A percentile compares a stretch with the other conserved stretches of the same genome.
phyloP scores from a whole-genome alignment of 37 sponge, comb jelly and placozoan species.

The Crambe crambe region DNA sequence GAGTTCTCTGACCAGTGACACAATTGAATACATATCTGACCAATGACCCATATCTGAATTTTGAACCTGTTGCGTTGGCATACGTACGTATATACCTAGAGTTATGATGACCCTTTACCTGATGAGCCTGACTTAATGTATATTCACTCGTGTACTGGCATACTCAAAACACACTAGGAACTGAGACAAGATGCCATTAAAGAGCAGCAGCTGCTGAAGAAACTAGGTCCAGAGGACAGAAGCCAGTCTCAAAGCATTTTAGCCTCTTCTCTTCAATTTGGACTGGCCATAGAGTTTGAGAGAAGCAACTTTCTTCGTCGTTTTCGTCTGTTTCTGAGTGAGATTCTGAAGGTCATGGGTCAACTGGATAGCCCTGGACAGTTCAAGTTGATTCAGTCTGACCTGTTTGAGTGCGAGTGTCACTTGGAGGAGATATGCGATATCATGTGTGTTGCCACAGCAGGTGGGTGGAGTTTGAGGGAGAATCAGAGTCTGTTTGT shows the following conservation, averaged over 20 bases:
- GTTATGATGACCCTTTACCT: too few relatives aligned
- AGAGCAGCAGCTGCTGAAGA: constrained; percentile 71
- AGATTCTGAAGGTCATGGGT: constrained; percentile 56
- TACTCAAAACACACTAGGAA: too few relatives aligned
- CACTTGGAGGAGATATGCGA: constrained; percentile 64
- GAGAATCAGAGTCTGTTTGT: too few relatives aligned
- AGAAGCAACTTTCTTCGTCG: constrained; percentile 26
- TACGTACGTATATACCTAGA: too few relatives aligned
- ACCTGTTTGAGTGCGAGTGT: constrained; percentile 78
- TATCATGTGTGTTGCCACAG: constrained; percentile 64
- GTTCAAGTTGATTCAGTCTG: constrained; percentile 54
- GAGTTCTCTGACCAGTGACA: too few relatives aligned
- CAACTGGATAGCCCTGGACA: constrained; percentile 31
- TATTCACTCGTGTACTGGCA: too few relatives aligned
- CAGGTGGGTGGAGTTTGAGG: constrained; percentile 29
- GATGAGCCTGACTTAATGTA: too few relatives aligned
- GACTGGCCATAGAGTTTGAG: constrained; percentile 75
- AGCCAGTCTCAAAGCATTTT: constrained; percentile 39
- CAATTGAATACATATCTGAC: too few relatives aligned
- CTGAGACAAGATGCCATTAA: constrained; percentile 59
- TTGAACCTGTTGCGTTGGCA: too few relatives aligned
- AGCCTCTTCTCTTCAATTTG: constrained; percentile 34
- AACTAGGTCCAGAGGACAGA: constrained; percentile 44
- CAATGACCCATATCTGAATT: too few relatives aligned
- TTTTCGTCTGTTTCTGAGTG: constrained; percentile 67